Evolutionary conservation across 2,888 invertebrate genomes (phyloP).

Genomic region (Carabus problematicus): DNA sequence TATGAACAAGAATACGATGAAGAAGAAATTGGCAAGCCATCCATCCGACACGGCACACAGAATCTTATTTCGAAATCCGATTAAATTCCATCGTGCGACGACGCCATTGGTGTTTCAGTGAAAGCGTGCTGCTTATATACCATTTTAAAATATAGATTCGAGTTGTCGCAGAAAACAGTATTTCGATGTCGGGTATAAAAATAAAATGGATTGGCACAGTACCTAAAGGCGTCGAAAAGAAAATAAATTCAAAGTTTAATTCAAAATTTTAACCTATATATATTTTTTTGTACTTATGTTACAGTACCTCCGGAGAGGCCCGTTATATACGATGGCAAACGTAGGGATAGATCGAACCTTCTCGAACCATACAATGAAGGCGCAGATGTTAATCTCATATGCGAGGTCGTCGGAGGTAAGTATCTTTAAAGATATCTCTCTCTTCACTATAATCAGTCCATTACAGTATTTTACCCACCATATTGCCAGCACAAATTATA

Average conservation of each 20-base stretch:
- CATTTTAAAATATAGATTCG: constrained; percentile 32
- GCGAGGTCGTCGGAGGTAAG: constrained; percentile 84
- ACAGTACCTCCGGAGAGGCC: constrained; percentile 84
- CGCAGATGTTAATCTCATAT: constrained; percentile 79
- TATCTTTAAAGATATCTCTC: too few species aligned
- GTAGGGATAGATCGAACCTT: constrained; percentile 76
- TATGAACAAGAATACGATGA: too few species aligned
- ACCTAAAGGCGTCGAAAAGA: constrained; percentile 5
- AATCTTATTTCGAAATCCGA: constrained; percentile 32
- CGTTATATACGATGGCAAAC: constrained; percentile 80
- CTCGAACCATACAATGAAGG: constrained; percentile 89
- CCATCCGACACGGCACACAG: constrained; percentile 10
- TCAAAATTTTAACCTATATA: constrained; percentile 40
- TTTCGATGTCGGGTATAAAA: constrained; percentile 24
- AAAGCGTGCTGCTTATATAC: constrained; percentile 25
- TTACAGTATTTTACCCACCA: too few species aligned
- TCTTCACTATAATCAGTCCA: too few species aligned
- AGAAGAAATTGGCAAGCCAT: constrained; percentile 19
- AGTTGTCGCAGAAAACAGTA: constrained; percentile 23
- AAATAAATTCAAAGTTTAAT: constrained; percentile 37
- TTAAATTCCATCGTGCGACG: constrained; percentile 23
- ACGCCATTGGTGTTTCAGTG: constrained; percentile 16
- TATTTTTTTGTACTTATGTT: constrained; percentile 55
- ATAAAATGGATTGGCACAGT: constrained; percentile 1
- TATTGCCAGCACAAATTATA: too few species aligned